Evolutionary conservation across 2,113 vertebrate species (phyloP).

Genomic region (Chaetodon auriga): DNA sequence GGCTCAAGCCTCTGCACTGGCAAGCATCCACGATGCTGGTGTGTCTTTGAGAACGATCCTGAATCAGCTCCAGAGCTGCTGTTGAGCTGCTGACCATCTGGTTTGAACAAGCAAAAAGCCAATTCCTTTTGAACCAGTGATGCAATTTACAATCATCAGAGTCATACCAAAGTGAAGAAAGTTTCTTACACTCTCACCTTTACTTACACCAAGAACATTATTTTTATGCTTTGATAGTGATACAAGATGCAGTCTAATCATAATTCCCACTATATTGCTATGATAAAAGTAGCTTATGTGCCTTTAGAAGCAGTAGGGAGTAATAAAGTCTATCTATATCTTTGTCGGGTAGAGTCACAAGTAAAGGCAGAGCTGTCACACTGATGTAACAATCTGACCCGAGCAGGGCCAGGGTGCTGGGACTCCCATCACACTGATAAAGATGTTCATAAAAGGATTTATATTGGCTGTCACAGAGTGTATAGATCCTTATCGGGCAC

Average conservation of each 20-base stretch:
- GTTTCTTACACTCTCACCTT: neutral
- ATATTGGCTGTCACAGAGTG: constrained; percentile 79
- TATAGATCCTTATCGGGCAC: constrained; percentile 73
- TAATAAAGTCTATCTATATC: constrained; percentile 67
- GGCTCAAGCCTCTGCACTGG: constrained; percentile 14
- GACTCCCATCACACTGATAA: constrained; percentile 75
- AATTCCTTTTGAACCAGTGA: neutral
- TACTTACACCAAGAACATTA: constrained; percentile 1
- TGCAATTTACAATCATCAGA: neutral
- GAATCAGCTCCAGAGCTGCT: constrained; percentile 3
- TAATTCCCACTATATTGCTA: constrained; percentile 31
- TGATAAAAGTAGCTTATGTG: constrained; percentile 28
- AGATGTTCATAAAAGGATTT: constrained; percentile 82
- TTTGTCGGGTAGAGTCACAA: constrained; percentile 32
- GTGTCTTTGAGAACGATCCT: constrained; percentile 7
- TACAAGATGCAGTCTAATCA: constrained; percentile 4
- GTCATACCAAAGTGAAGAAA: constrained; percentile 9
- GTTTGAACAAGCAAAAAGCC: neutral
- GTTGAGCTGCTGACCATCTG: constrained; percentile 12
- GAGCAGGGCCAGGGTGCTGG: constrained; percentile 58
- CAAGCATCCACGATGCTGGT: neutral
- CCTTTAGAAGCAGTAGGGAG: constrained; percentile 28
- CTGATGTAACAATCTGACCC: constrained; percentile 80
- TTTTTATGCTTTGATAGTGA: constrained; percentile 21
- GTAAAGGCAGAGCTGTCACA: constrained; percentile 74